A percentile compares a stretch with the other conserved stretches of the same genome.
Conservation (phyloP, 2,888 invertebrate genomes). For the Congeria kusceri region DNA sequence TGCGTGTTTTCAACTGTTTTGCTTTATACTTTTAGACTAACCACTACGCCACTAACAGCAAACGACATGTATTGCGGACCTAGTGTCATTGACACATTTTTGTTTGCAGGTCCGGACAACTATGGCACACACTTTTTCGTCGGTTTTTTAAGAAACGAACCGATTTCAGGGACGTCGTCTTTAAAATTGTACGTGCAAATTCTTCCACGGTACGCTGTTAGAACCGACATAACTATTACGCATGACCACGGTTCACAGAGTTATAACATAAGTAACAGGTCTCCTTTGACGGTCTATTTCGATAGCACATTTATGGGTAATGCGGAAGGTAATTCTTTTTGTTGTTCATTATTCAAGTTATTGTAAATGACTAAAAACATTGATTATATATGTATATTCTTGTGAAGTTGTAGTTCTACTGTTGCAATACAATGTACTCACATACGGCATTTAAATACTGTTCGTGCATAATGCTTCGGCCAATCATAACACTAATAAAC, state of each 20-base stretch:
- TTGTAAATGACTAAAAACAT: too few relatives aligned
- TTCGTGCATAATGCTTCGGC: too few relatives aligned
- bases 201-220: conserved; percentile 29
- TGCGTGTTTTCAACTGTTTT: too few relatives aligned
- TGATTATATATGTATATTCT: too few relatives aligned
- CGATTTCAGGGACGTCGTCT: conserved; percentile 14
- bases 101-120: conserved; percentile 46
- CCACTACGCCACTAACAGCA: too few relatives aligned
- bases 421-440: too few relatives aligned
- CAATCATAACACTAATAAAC: too few relatives aligned
- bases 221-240: conserved; percentile 43
- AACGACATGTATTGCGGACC: too few relatives aligned
- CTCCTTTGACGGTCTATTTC: conserved; percentile 7
- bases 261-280: conserved; percentile 9
- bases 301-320: conserved; percentile 43
- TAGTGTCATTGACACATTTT: neutral
- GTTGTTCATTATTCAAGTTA: too few relatives aligned
- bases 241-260: conserved; percentile 8
- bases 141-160: conserved; percentile 54
- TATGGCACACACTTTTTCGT: conserved; percentile 44
- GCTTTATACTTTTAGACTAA: too few relatives aligned
- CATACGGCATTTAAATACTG: too few relatives aligned
- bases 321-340: conserved; percentile 21
- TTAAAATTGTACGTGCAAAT: conserved; percentile 25
- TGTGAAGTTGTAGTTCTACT: too few relatives aligned